Evolutionary conservation across 2,888 invertebrate species (phyloP).

Genomic region (Coelogynopora nodosa): DNA sequence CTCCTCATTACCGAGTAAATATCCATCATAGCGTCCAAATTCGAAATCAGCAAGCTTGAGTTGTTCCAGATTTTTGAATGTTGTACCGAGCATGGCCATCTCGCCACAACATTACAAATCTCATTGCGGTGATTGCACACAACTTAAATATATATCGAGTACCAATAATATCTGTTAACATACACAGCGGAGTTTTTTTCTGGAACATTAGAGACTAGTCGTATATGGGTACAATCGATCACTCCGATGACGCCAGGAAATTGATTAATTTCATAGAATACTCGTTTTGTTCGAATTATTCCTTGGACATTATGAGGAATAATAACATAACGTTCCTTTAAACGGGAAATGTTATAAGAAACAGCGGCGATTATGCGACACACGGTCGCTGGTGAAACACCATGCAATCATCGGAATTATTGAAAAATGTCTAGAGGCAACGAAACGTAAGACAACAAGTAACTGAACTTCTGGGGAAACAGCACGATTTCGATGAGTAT

Average conservation of each 20-base stretch:
- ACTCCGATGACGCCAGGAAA: neutral
- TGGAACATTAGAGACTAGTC: neutral
- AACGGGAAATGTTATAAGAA: neutral
- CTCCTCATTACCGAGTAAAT: neutral
- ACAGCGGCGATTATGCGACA: neutral
- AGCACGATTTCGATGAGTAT: neutral
- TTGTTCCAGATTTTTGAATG: neutral
- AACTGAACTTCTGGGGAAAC: neutral
- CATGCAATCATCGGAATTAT: constrained; percentile 3
- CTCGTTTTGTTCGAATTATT: neutral
- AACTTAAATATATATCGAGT: neutral
- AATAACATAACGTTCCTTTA: neutral
- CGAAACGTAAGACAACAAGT: constrained; percentile 3
- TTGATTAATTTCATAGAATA: neutral
- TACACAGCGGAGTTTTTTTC: neutral
- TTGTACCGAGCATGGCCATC: neutral
- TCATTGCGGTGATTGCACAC: neutral
- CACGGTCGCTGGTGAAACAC: neutral
- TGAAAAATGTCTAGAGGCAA: constrained; percentile 19
- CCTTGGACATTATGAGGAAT: neutral
- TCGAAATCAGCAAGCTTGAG: neutral
- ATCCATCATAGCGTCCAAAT: neutral
- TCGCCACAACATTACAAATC: neutral
- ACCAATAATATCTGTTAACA: neutral
- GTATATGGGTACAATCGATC: neutral